Evolutionary conservation across 2,797 vertebrate species (phyloP).

Genomic region (Eidolon dupreanum): DNA sequence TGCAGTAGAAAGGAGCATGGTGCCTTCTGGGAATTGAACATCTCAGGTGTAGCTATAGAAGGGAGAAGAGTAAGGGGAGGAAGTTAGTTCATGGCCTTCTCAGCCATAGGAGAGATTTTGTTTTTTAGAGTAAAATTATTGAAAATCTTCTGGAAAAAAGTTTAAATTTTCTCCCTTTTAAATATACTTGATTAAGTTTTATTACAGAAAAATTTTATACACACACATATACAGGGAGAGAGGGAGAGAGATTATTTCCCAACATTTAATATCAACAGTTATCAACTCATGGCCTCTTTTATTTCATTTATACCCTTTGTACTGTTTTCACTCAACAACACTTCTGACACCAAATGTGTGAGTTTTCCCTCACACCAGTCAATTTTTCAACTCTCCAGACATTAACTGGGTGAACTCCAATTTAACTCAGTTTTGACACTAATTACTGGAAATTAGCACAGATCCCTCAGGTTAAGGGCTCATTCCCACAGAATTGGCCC

Average conservation of each 20-base stretch:
- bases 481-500: not conserved
- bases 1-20: not conserved
- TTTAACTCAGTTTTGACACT: not conserved
- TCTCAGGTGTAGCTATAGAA: not conserved
- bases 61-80: not conserved
- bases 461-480: too few relatives aligned
- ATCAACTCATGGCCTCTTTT: not conserved
- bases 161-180: not conserved
- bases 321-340: not conserved
- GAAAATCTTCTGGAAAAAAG: not conserved
- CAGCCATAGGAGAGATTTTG: not conserved
- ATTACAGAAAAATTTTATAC: not conserved
- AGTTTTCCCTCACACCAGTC: not conserved
- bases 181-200: constrained; percentile 5
- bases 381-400: not conserved
- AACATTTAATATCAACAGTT: not conserved
- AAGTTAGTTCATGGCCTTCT: not conserved
- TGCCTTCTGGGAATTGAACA: not conserved
- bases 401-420: not conserved
- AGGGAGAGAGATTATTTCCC: not conserved
- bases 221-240: not conserved
- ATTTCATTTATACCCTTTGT: not conserved
- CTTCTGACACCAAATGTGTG: not conserved
- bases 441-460: not conserved
- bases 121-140: constrained; percentile 32